A percentile compares a stretch with the other conserved stretches of the same genome.
These are phyloP conservation scores for Micromys minutus DNA, from an alignment of 2,113 vertebrate species.

Conservation along the genomic window DNA sequence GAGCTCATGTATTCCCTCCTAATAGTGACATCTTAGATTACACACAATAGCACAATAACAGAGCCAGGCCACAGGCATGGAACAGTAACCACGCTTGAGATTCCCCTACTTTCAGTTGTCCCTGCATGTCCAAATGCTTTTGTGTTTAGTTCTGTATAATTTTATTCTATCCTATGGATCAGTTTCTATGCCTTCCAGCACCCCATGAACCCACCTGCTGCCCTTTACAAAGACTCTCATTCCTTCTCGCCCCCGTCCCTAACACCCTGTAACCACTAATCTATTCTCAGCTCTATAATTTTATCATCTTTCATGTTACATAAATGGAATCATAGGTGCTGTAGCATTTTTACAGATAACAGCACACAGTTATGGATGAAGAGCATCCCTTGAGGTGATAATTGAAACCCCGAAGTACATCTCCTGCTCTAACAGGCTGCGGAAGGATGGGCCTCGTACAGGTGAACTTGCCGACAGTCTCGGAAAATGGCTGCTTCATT, in stretches of 20 bases:
- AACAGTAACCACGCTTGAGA: not conserved
- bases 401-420: conserved; percentile 39
- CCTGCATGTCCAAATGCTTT: not conserved
- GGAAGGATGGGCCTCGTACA: not conserved
- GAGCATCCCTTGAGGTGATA: conserved; percentile 39
- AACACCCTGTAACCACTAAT: not conserved
- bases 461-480: conserved; percentile 2
- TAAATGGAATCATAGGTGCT: conserved; percentile 47
- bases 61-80: not conserved
- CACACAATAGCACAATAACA: not conserved
- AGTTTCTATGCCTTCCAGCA: not conserved
- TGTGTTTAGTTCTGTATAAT: not conserved
- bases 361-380: conserved; percentile 47
- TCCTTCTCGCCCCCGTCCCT: not conserved
- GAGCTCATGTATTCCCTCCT: too few relatives aligned
- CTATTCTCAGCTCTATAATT: conserved; percentile 55
- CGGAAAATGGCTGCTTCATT: conserved; percentile 5
- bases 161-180: not conserved
- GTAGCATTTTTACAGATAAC: conserved; percentile 51
- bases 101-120: not conserved
- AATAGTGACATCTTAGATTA: not conserved
- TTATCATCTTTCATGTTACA: conserved; percentile 50
- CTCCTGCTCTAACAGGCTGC: not conserved
- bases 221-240: not conserved
- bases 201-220: not conserved